Conservation (phyloP, 2,888 invertebrate genomes). For the Eupithecia tripunctaria region DNA sequence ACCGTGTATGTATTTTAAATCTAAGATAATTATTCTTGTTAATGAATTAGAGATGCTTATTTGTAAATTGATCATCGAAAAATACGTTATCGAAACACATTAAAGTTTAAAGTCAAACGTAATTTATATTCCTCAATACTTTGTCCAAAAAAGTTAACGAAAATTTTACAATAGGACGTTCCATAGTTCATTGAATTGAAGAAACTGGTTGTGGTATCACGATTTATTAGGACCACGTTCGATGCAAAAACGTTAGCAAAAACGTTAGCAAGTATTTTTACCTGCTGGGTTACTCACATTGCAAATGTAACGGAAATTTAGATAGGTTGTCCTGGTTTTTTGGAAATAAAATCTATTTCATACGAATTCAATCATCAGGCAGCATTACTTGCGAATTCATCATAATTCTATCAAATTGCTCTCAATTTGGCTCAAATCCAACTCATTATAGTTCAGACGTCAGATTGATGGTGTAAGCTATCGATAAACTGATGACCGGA, state of each 20-base stretch:
- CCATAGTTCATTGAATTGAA: slow-evolving; percentile 60
- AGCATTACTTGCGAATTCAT: slow-evolving; percentile 20
- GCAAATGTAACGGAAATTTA: slow-evolving; percentile 19
- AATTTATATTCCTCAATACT: background rate
- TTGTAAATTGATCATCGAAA: background rate
- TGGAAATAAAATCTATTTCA: background rate
- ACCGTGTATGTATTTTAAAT: too few relatives aligned
- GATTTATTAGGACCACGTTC: slow-evolving; percentile 12
- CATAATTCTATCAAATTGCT: slow-evolving; percentile 23
- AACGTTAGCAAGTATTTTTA: slow-evolving; percentile 16
- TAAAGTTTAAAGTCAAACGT: background rate
- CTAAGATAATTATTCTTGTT: background rate
- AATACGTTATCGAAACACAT: background rate
- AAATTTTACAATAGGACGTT: slow-evolving; percentile 23
- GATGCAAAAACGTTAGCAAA: slow-evolving; percentile 24
- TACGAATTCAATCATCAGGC: slow-evolving; percentile 8
- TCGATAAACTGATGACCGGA: slow-evolving; percentile 19
- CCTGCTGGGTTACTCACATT: background rate
- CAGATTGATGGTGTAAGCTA: slow-evolving; percentile 21
- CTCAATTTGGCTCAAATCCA: slow-evolving; percentile 23
- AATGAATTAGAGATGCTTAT: background rate
- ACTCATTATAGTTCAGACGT: slow-evolving; percentile 22
- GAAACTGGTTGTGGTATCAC: slow-evolving; percentile 51
- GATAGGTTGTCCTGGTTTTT: background rate
- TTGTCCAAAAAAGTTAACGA: background rate